These are phyloP conservation scores for Collichthys lucidus DNA, from an alignment of 2,113 vertebrate species.

Conservation along the genomic window DNA sequence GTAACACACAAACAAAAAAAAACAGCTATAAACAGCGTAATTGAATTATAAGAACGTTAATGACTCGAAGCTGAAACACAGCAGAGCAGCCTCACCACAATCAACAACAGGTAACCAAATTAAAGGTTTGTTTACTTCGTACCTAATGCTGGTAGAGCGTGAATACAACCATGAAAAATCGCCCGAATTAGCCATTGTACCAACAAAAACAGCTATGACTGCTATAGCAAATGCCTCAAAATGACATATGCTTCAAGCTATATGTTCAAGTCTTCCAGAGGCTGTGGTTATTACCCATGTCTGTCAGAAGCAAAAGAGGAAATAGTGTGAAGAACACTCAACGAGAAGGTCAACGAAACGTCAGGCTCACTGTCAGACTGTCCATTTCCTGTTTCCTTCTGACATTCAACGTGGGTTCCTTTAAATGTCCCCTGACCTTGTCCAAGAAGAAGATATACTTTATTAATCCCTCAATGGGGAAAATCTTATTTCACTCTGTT, in stretches of 20 bases:
- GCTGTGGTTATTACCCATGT: neutral
- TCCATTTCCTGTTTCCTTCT: neutral
- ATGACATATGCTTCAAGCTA: neutral
- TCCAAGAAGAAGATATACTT: too few relatives aligned
- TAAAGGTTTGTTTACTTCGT: constrained; percentile 13
- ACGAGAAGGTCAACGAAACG: neutral
- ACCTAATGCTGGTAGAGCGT: neutral
- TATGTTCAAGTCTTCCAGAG: neutral
- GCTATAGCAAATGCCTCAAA: neutral
- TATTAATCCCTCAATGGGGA: too few relatives aligned
- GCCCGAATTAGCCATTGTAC: neutral
- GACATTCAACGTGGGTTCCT: neutral
- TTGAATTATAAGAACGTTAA: neutral
- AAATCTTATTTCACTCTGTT: too few relatives aligned
- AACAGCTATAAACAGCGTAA: neutral
- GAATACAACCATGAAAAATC: constrained; percentile 2
- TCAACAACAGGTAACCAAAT: neutral
- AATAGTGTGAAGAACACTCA: neutral
- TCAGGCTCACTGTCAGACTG: neutral
- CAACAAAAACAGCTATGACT: neutral
- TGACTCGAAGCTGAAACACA: constrained; percentile 7
- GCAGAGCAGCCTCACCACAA: neutral
- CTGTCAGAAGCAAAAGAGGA: neutral
- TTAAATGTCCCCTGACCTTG: neutral
- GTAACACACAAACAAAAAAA: neutral